Conservation (phyloP, 2,113 vertebrate genomes). For the Pseudopipra pipra region DNA sequence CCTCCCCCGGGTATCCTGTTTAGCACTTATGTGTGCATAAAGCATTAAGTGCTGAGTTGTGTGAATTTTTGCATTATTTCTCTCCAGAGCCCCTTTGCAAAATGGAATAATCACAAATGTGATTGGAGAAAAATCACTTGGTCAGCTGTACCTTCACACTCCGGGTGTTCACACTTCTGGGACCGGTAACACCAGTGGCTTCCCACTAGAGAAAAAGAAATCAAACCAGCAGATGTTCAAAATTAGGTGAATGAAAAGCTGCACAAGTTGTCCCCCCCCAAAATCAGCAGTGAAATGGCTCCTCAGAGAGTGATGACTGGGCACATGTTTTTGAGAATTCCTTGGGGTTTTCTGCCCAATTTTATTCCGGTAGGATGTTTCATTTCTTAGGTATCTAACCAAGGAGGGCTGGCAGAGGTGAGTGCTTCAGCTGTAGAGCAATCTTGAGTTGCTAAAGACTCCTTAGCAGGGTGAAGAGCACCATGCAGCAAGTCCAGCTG, state of each 20-base stretch:
- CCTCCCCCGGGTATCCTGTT: not conserved
- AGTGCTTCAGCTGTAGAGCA: not conserved
- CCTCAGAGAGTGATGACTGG: not conserved
- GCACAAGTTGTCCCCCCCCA: no score
- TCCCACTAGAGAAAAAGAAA: not conserved
- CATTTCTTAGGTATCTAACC: not conserved
- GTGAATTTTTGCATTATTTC: not conserved
- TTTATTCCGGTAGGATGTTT: not conserved
- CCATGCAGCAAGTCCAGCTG: not conserved
- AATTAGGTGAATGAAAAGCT: not conserved
- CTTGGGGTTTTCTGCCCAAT: not conserved
- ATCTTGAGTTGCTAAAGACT: not conserved
- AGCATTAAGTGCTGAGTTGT: not conserved
- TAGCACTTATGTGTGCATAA: not conserved
- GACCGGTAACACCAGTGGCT: conserved; percentile 53
- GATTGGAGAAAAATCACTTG: not conserved
- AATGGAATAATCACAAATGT: not conserved
- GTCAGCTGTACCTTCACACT: conserved; percentile 38
- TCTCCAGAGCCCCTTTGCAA: not conserved
- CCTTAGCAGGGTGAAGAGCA: not conserved
- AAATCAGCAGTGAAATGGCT: not conserved
- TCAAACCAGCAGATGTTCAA: not conserved
- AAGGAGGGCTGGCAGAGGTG: not conserved
- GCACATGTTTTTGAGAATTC: not conserved
- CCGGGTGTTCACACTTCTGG: not conserved